Conservation (phyloP, 2,113 vertebrate species). For the Epinephelus cyanopodus region DNA sequence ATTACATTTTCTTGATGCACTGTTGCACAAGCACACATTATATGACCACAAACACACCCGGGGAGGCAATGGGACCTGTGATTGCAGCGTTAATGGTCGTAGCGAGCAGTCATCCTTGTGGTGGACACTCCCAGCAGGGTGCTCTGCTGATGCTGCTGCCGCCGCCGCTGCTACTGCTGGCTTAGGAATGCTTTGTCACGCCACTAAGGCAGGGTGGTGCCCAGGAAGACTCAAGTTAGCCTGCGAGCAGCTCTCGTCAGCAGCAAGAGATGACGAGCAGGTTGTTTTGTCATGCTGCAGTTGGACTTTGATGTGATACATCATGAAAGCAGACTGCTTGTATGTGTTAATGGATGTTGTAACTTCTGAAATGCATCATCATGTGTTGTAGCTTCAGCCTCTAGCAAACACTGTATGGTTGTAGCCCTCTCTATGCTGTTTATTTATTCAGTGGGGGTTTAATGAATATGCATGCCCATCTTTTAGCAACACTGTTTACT, state of each 20-base stretch:
- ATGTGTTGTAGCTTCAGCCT: neutral
- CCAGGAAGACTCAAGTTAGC: constrained; percentile 1
- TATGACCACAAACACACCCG: neutral
- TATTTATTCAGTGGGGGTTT: constrained; percentile 33
- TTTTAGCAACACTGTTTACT: constrained; percentile 43
- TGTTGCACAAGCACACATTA: constrained; percentile 5
- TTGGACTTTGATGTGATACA: constrained; percentile 39
- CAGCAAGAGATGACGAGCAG: constrained; percentile 21
- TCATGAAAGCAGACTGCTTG: constrained; percentile 28
- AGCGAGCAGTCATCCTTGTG: neutral
- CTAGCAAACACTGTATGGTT: neutral
- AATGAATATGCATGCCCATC: constrained; percentile 44
- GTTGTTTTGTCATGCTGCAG: constrained; percentile 26
- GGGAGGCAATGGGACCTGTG: neutral
- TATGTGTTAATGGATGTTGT: constrained; percentile 7
- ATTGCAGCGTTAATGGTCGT: neutral
- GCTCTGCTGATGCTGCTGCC: constrained; percentile 21
- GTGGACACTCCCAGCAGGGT: constrained; percentile 25
- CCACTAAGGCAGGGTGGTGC: constrained; percentile 29
- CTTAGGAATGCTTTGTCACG: constrained; percentile 60
- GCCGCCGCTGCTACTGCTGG: neutral
- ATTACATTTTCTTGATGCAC: neutral
- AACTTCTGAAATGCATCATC: constrained; percentile 22
- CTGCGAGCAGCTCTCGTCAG: constrained; percentile 35
- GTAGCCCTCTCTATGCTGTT: constrained; percentile 3